Evolutionary conservation across 2,888 invertebrate genomes (phyloP).

Genomic region (Pollenia angustigena): DNA sequence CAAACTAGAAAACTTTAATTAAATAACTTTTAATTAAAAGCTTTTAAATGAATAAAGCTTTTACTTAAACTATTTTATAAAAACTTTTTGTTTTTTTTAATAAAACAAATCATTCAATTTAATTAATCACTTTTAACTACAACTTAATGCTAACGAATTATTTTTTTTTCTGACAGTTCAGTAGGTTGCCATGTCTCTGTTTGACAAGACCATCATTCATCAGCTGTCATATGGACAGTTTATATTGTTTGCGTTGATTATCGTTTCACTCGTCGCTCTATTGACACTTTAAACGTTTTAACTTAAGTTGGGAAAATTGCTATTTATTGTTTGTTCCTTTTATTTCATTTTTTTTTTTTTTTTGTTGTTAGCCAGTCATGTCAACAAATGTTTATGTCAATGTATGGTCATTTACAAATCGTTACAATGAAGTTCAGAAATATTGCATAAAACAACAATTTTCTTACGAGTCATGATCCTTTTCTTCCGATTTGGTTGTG

Average conservation of each 20-base stretch:
- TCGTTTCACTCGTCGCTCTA: not conserved
- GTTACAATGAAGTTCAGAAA: not conserved
- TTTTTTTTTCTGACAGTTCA: conserved; percentile 15
- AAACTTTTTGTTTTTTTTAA: not conserved
- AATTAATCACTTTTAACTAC: conserved; percentile 18
- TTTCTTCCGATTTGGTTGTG: too few species aligned
- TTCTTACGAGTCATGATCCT: too few species aligned
- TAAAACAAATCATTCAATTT: conserved; percentile 1
- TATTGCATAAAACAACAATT: too few species aligned
- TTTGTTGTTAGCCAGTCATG: not conserved
- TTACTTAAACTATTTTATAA: too few species aligned
- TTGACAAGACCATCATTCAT: conserved; percentile 34
- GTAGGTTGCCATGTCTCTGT: not conserved
- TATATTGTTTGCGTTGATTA: conserved; percentile 19
- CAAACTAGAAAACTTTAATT: too few species aligned
- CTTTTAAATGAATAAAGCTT: too few species aligned
- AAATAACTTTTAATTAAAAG: too few species aligned
- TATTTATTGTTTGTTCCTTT: not conserved
- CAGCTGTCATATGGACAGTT: conserved; percentile 42
- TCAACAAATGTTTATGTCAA: conserved; percentile 20
- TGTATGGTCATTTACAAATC: not conserved
- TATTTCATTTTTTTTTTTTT: not conserved
- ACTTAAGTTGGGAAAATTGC: not conserved
- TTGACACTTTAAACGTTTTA: conserved; percentile 26
- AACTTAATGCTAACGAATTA: not conserved